Percentiles rank a stretch among this genome's conserved stretches.
Evolutionary conservation across 2,113 vertebrate species (phyloP).

Genomic region (Forbesichthys agassizii): DNA sequence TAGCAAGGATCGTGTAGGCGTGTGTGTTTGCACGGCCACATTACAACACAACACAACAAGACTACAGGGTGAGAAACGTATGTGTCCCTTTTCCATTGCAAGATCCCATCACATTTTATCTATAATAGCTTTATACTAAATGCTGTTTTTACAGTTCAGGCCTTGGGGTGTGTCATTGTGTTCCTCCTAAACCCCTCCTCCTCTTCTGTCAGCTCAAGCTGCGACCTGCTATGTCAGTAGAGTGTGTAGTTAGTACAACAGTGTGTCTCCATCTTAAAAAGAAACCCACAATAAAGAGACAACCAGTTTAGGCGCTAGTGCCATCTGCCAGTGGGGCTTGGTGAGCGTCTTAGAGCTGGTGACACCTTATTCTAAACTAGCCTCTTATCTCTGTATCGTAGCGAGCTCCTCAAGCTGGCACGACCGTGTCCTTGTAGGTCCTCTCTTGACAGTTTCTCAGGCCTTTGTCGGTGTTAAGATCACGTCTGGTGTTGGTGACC

Average conservation of each 20-base stretch:
- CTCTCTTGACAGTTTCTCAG: slow-evolving; percentile 50
- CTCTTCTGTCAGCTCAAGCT: slow-evolving; percentile 36
- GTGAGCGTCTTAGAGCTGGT: slow-evolving; percentile 11
- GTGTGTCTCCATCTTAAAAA: background rate
- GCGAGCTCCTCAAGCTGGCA: slow-evolving; percentile 52
- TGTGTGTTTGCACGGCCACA: background rate
- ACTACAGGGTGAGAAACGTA: too few relatives aligned
- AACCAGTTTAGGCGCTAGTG: slow-evolving; percentile 47
- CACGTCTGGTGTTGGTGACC: slow-evolving; percentile 39
- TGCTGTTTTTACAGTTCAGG: slow-evolving; percentile 23
- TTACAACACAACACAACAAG: background rate
- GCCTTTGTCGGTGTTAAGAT: slow-evolving; percentile 31
- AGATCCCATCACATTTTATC: background rate
- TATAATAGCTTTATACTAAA: background rate
- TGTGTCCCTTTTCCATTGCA: too few relatives aligned
- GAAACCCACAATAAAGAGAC: background rate
- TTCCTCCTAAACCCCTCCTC: slow-evolving; percentile 12
- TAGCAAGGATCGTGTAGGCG: background rate
- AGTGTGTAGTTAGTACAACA: background rate
- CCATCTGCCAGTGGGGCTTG: slow-evolving; percentile 44
- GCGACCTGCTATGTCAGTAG: slow-evolving; percentile 53
- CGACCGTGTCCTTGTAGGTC: slow-evolving; percentile 23
- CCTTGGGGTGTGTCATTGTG: slow-evolving; percentile 7
- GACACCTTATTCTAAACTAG: slow-evolving; percentile 45
- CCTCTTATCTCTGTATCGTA: slow-evolving; percentile 13